These are phyloP conservation scores for Cygnus buccinator DNA, from an alignment of 2,113 vertebrate genomes.

Conservation along the genomic window DNA sequence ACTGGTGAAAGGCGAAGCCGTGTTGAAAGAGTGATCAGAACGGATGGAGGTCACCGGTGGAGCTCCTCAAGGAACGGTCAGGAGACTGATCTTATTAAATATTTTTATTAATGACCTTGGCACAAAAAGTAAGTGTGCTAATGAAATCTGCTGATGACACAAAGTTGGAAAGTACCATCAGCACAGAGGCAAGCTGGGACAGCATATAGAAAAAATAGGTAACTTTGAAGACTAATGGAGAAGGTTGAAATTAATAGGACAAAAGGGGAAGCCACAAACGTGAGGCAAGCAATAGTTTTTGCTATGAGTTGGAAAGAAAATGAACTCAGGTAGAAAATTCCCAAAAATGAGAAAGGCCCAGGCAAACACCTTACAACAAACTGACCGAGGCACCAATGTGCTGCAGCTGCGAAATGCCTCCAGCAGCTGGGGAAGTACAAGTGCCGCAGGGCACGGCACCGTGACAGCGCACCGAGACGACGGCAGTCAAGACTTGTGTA, in stretches of 20 bases:
- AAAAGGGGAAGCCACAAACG: background rate
- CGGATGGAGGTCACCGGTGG: background rate
- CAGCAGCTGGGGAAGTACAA: background rate
- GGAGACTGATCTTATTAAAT: slow-evolving; percentile 39
- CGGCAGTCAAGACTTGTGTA: rapidly evolving
- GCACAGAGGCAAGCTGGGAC: slow-evolving; percentile 17
- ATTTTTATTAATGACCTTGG: slow-evolving; percentile 55
- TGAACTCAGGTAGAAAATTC: background rate
- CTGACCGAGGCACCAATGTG: background rate
- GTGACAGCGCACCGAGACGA: background rate
- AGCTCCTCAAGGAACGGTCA: slow-evolving; percentile 27
- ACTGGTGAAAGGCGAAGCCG: background rate
- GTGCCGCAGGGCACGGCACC: rapidly evolving
- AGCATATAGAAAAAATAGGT: background rate
- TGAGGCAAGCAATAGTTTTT: background rate
- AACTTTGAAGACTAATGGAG: background rate
- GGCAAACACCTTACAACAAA: background rate
- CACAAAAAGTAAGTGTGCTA: slow-evolving; percentile 4
- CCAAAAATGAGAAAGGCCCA: background rate
- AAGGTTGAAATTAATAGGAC: background rate
- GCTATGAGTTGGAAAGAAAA: background rate
- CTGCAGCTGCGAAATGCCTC: background rate
- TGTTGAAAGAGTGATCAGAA: background rate
- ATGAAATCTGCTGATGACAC: slow-evolving; percentile 55
- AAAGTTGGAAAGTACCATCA: background rate